Percentiles rank a stretch among this genome's conserved stretches.
phyloP scores from a whole-genome alignment of 2,888 invertebrate genomes.

The Ferdinandea cuprea region DNA sequence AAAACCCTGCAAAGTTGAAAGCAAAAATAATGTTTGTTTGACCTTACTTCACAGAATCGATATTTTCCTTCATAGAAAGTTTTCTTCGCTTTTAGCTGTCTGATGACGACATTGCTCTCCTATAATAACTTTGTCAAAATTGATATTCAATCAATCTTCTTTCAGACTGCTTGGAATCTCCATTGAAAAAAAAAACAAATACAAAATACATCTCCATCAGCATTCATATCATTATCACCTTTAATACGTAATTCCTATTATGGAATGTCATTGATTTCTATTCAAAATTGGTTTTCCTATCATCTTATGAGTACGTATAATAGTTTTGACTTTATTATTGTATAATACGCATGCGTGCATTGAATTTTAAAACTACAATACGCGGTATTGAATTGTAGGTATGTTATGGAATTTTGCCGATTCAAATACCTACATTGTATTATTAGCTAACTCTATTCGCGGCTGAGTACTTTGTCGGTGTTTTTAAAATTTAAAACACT shows the following conservation, averaged over 20 bases:
- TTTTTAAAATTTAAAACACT: too few relatives aligned
- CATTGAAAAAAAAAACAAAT: not conserved
- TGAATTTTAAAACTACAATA: constrained; percentile 21
- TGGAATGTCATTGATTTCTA: constrained; percentile 38
- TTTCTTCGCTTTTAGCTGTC: too few relatives aligned
- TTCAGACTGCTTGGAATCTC: not conserved
- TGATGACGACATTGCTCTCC: too few relatives aligned
- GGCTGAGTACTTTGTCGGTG: too few relatives aligned
- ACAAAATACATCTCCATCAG: not conserved
- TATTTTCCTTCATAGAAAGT: too few relatives aligned
- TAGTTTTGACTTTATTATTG: constrained; percentile 34
- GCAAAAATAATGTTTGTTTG: too few relatives aligned
- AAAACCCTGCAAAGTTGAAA: too few relatives aligned
- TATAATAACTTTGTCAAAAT: too few relatives aligned
- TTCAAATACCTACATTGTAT: constrained; percentile 5
- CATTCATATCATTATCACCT: not conserved
- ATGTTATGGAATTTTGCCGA: constrained; percentile 24
- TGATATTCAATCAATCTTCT: too few relatives aligned
- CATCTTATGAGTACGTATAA: constrained; percentile 6
- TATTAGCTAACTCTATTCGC: too few relatives aligned
- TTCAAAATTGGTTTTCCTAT: constrained; percentile 15
- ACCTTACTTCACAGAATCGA: too few relatives aligned
- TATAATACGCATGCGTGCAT: constrained; percentile 29
- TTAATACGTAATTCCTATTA: constrained; percentile 13
- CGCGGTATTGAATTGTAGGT: constrained; percentile 23